Conservation (phyloP, 2,113 vertebrate genomes). For the Lota lota region DNA sequence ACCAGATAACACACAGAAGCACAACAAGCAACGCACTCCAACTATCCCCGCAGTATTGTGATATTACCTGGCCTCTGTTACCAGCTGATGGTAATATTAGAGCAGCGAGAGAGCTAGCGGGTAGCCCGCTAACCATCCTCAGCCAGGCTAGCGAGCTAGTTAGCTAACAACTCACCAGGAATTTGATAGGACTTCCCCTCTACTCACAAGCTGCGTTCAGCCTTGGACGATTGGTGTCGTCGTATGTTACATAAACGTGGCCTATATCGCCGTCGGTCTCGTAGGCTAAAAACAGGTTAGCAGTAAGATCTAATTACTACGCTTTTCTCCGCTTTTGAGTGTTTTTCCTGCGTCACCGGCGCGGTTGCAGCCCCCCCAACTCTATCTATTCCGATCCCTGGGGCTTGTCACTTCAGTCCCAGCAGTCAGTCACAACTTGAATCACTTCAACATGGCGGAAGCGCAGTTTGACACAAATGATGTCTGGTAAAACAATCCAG, state of each 20-base stretch:
- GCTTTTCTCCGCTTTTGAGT: conserved; percentile 74
- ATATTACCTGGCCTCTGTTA: conserved; percentile 41
- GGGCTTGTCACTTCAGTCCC: conserved; percentile 73
- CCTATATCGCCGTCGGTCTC: conserved; percentile 53
- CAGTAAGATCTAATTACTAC: conserved; percentile 59
- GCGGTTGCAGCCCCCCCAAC: conserved; percentile 69
- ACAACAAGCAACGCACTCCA: background rate
- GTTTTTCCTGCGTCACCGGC: conserved; percentile 90
- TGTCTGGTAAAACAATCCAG: conserved; percentile 37
- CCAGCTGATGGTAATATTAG: conserved; percentile 57
- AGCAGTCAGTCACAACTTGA: conserved; percentile 73
- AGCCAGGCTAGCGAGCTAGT: conserved; percentile 46
- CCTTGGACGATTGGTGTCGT: conserved; percentile 56
- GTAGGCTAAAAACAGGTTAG: conserved; percentile 45
- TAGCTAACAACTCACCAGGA: conserved; percentile 76
- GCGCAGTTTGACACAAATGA: conserved; percentile 58
- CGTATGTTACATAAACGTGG: conserved; percentile 68
- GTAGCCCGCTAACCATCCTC: too few relatives aligned
- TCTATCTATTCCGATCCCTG: conserved; percentile 64
- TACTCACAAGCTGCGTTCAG: conserved; percentile 69
- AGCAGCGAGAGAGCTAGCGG: conserved; percentile 24
- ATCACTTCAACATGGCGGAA: conserved; percentile 77
- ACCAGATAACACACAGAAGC: background rate
- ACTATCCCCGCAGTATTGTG: background rate
- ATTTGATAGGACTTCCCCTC: conserved; percentile 75